A percentile compares a stretch with the other conserved stretches of the same genome.
Evolutionary conservation across 2,888 invertebrate species (phyloP).

Genomic region (Microctonus brassicae): DNA sequence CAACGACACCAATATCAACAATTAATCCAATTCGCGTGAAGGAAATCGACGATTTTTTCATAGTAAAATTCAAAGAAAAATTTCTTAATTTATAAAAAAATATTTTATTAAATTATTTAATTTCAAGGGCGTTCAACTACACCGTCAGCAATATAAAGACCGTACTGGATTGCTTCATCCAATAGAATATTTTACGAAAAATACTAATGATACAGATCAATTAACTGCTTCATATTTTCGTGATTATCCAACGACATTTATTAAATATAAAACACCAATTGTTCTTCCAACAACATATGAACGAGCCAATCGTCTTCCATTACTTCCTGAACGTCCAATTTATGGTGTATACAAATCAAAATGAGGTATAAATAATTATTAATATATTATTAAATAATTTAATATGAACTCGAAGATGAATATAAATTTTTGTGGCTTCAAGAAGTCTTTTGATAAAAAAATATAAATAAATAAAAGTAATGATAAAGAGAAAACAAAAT

Average conservation of each 20-base stretch:
- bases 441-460: too few relatives aligned
- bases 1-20: conserved; percentile 58
- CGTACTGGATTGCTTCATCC: conserved; percentile 74
- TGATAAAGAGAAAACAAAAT: too few relatives aligned
- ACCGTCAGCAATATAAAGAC: conserved; percentile 76
- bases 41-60: conserved; percentile 71
- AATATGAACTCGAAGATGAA: too few relatives aligned
- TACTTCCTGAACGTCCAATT: conserved; percentile 72
- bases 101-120: neutral
- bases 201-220: conserved; percentile 72
- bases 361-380: neutral
- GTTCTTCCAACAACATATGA: conserved; percentile 72
- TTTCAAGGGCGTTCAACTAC: conserved; percentile 73
- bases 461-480: too few relatives aligned
- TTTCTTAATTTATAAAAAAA: too few relatives aligned
- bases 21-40: conserved; percentile 62
- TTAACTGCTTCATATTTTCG: conserved; percentile 63
- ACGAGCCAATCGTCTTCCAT: conserved; percentile 71
- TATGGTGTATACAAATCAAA: conserved; percentile 71
- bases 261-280: conserved; percentile 74
- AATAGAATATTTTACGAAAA: conserved; percentile 72
- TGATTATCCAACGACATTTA: conserved; percentile 73
- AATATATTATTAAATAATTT: neutral
- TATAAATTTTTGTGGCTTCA: too few relatives aligned
- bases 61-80: conserved; percentile 53